Percentiles rank a stretch among this genome's conserved stretches.
phyloP scores from a whole-genome alignment of 2,797 vertebrate species.

The Chelidonichthys spinosus region DNA sequence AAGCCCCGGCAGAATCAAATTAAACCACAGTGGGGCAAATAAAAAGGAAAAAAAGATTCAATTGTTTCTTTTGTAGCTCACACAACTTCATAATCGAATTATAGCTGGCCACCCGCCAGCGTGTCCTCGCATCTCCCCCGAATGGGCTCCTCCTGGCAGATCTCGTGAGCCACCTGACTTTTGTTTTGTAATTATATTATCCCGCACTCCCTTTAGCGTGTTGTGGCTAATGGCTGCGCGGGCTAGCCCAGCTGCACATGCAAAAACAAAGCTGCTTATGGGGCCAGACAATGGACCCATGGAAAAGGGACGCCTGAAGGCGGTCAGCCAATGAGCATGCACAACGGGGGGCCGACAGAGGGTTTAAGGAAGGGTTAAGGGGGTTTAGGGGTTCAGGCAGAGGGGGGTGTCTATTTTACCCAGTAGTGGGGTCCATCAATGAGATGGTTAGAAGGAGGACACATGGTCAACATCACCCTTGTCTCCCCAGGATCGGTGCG shows the following conservation, averaged over 20 bases:
- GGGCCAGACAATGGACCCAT: conserved; percentile 81
- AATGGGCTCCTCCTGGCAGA: conserved; percentile 74
- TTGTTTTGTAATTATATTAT: conserved; percentile 87
- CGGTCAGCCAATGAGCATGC: conserved; percentile 82
- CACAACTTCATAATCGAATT: conserved; percentile 86
- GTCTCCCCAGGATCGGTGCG: conserved; percentile 64
- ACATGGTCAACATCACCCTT: conserved; percentile 78
- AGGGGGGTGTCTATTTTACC: conserved; percentile 62
- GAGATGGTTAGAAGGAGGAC: conserved; percentile 70
- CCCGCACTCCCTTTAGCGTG: conserved; percentile 79
- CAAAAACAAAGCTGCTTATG: conserved; percentile 86
- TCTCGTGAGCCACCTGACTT: conserved; percentile 83
- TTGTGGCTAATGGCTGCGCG: conserved; percentile 81
- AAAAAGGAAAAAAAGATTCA: conserved; percentile 78
- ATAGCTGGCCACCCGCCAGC: conserved; percentile 83
- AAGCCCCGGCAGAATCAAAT: conserved; percentile 76
- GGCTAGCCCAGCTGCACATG: conserved; percentile 85
- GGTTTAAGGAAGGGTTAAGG: conserved; percentile 80
- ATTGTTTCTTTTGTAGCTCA: conserved; percentile 83
- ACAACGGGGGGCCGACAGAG: conserved; percentile 79
- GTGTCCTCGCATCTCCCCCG: conserved; percentile 71
- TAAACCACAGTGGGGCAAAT: conserved; percentile 79
- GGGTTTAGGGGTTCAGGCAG: conserved; percentile 70
- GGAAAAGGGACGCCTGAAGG: conserved; percentile 84
- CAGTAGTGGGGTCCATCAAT: conserved; percentile 68